These are phyloP conservation scores for Theropithecus gelada DNA, from an alignment of 2,113 vertebrate genomes.

Conservation along the genomic window DNA sequence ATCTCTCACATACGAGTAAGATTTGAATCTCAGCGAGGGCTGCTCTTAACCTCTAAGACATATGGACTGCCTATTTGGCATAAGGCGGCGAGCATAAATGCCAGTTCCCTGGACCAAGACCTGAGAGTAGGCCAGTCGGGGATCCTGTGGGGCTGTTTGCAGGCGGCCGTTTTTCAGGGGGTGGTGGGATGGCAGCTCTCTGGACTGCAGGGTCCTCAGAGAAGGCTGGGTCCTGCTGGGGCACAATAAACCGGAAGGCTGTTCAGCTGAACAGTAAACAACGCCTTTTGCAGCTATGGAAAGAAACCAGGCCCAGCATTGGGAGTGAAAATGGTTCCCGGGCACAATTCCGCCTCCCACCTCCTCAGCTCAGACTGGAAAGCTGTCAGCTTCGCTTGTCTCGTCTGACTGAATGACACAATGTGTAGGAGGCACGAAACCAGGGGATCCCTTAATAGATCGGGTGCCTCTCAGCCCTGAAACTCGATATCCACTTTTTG, in stretches of 20 bases:
- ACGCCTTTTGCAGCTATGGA: not conserved
- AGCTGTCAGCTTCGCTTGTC: constrained; percentile 61
- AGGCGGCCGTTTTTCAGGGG: not conserved
- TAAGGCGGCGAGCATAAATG: too few relatives aligned
- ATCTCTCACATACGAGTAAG: too few relatives aligned
- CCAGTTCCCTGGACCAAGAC: not conserved
- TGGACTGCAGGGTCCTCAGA: rapidly evolving
- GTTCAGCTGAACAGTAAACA: not conserved
- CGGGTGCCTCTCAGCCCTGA: not conserved
- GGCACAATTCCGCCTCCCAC: constrained; percentile 29
- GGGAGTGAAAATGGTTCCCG: constrained; percentile 18
- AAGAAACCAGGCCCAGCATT: not conserved
- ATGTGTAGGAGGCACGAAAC: constrained; percentile 29
- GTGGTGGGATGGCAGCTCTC: not conserved
- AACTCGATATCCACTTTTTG: not conserved
- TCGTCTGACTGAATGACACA: not conserved
- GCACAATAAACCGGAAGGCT: not conserved
- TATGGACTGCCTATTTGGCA: not conserved
- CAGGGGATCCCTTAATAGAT: constrained; percentile 67
- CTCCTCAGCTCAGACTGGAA: constrained; percentile 54
- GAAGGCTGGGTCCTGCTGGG: not conserved
- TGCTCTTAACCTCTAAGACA: not conserved
- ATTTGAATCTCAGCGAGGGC: not conserved
- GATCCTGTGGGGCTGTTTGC: not conserved
- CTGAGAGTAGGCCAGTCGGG: not conserved